phyloP scores from a whole-genome alignment of 2,797 vertebrate species.

The Morus bassanus region DNA sequence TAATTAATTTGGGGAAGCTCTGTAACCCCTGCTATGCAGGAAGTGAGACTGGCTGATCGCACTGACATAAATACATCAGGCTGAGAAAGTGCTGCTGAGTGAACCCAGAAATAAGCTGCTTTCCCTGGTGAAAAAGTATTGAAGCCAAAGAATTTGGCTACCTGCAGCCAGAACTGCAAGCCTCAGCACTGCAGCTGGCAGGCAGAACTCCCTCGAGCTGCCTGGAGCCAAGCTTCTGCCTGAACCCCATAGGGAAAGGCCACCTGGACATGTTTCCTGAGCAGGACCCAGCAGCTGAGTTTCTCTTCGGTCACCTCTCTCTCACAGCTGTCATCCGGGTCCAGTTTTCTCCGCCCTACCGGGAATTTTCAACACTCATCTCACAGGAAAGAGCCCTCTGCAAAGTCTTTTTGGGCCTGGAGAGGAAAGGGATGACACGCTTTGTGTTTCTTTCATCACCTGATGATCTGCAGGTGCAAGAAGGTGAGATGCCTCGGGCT shows the following conservation, averaged over 20 bases:
- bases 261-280: accelerated
- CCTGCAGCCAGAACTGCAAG: neutral
- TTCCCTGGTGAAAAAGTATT: neutral
- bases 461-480: neutral
- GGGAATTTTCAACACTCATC: neutral
- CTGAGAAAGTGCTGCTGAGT: neutral
- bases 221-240: neutral
- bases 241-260: neutral
- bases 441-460: neutral
- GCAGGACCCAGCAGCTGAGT: neutral
- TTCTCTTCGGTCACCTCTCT: neutral
- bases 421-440: neutral
- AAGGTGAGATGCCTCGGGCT: neutral
- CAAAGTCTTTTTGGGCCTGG: neutral
- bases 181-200: neutral
- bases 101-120: neutral
- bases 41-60: neutral
- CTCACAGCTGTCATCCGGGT: neutral
- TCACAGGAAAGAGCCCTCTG: neutral
- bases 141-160: neutral
- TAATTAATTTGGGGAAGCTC: neutral
- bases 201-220: neutral
- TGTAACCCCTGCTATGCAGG: neutral
- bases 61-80: neutral
- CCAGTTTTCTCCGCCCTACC: neutral